A percentile compares a stretch with the other conserved stretches of the same genome.
Evolutionary conservation across 2,113 vertebrate genomes (phyloP).

Genomic region (Peromyscus californicus): DNA sequence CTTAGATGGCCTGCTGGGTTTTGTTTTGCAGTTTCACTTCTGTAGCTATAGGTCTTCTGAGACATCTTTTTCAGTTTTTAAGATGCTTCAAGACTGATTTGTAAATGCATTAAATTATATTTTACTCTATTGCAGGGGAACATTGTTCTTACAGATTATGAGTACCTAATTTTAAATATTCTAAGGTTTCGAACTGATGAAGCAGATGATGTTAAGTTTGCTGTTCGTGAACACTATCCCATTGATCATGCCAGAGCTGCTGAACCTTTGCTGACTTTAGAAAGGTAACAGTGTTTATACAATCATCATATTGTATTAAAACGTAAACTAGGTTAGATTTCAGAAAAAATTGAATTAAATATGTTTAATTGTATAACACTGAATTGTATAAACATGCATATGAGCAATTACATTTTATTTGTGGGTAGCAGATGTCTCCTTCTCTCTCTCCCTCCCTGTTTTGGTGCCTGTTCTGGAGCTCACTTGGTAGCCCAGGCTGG

Average conservation of each 20-base stretch:
- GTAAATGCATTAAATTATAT: conserved; percentile 59
- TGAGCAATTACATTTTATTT: conserved; percentile 40
- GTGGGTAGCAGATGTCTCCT: not conserved
- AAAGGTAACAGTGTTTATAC: conserved; percentile 87
- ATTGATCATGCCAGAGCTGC: conserved; percentile 91
- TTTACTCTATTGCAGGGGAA: conserved; percentile 91
- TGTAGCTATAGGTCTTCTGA: not conserved
- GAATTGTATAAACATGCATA: not conserved
- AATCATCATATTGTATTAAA: conserved; percentile 18
- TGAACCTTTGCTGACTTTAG: conserved; percentile 91
- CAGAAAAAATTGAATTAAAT: conserved; percentile 25
- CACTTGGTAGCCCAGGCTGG: too few relatives aligned
- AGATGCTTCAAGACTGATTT: conserved; percentile 49
- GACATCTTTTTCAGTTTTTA: conserved; percentile 48
- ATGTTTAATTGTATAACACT: conserved; percentile 53
- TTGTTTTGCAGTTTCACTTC: conserved; percentile 44
- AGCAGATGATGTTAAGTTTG: conserved; percentile 96
- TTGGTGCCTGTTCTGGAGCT: too few relatives aligned
- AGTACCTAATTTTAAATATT: conserved; percentile 96
- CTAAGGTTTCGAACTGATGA: conserved; percentile 95
- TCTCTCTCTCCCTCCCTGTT: too few relatives aligned
- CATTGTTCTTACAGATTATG: conserved; percentile 95
- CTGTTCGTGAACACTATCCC: conserved; percentile 95
- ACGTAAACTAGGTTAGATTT: not conserved
- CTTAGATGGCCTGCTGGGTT: not conserved